Conservation (phyloP, 2,797 vertebrate genomes). For the Pseudomugil gertrudae region DNA sequence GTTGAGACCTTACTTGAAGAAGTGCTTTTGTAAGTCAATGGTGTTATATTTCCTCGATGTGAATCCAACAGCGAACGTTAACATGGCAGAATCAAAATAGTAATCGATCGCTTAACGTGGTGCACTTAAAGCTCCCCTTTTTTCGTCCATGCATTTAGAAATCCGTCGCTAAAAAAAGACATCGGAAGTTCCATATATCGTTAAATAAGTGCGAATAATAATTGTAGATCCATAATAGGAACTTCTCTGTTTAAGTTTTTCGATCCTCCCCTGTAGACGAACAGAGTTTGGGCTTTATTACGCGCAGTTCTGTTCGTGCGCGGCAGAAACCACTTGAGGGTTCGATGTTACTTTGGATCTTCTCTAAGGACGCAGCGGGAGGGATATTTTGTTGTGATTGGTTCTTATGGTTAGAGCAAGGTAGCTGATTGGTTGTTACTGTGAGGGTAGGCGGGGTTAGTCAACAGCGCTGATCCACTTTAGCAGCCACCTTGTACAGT, state of each 20-base stretch:
- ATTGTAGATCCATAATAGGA: conserved; percentile 34
- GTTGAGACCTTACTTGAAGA: not conserved
- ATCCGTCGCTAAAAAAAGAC: conserved; percentile 45
- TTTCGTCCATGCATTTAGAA: conserved; percentile 63
- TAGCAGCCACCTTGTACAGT: conserved; percentile 54
- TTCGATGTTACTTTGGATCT: conserved; percentile 11
- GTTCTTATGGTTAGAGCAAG: not conserved
- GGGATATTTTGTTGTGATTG: conserved; percentile 22
- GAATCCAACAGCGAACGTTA: conserved; percentile 24
- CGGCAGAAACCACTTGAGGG: conserved; percentile 75
- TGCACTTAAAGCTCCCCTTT: conserved; percentile 52
- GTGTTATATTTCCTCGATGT: conserved; percentile 4
- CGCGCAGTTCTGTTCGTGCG: conserved; percentile 74
- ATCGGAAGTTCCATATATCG: not conserved
- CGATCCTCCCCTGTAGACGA: conserved; percentile 50
- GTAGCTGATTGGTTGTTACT: not conserved
- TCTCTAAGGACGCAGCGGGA: conserved; percentile 15
- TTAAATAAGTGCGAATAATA: conserved; percentile 1
- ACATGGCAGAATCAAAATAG: conserved; percentile 42
- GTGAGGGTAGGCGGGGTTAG: not conserved
- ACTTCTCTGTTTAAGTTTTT: conserved; percentile 54
- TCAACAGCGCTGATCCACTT: conserved; percentile 9
- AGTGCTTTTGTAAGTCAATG: conserved; percentile 3
- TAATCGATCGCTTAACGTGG: conserved; percentile 60
- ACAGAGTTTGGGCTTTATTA: conserved; percentile 76